Conservation (phyloP, 1,140 invertebrate genomes). For the Antheraea pernyi region DNA sequence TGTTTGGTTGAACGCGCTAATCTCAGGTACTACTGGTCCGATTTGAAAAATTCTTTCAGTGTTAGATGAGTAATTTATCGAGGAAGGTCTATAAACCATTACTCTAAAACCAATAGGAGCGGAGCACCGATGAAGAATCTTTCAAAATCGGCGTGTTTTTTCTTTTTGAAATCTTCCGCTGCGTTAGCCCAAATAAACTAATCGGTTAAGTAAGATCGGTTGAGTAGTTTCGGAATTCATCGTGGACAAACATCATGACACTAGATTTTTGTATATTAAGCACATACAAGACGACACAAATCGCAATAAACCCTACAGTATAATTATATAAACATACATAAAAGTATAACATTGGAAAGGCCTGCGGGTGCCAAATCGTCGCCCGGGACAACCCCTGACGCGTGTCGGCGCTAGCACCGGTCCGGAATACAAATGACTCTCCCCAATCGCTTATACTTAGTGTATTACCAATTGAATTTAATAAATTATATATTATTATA, state of each 20-base stretch:
- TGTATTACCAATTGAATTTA: slow-evolving; percentile 1
- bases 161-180: too few relatives aligned
- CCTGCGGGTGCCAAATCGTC: not conserved
- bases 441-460: not conserved
- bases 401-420: not conserved
- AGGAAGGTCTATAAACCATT: too few relatives aligned
- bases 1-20: too few relatives aligned
- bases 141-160: too few relatives aligned
- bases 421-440: not conserved
- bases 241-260: too few relatives aligned
- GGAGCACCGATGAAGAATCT: too few relatives aligned
- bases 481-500: not conserved
- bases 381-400: not conserved
- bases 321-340: slow-evolving; percentile 3
- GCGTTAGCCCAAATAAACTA: too few relatives aligned
- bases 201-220: not conserved
- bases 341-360: not conserved
- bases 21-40: too few relatives aligned
- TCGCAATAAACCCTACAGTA: not conserved
- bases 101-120: too few relatives aligned
- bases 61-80: too few relatives aligned
- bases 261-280: not conserved
- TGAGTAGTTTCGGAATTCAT: too few relatives aligned
- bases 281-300: not conserved
- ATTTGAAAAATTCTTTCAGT: too few relatives aligned